These are phyloP conservation scores for Erynnis tages DNA, from an alignment of 2,888 invertebrate species.

Conservation along the genomic window DNA sequence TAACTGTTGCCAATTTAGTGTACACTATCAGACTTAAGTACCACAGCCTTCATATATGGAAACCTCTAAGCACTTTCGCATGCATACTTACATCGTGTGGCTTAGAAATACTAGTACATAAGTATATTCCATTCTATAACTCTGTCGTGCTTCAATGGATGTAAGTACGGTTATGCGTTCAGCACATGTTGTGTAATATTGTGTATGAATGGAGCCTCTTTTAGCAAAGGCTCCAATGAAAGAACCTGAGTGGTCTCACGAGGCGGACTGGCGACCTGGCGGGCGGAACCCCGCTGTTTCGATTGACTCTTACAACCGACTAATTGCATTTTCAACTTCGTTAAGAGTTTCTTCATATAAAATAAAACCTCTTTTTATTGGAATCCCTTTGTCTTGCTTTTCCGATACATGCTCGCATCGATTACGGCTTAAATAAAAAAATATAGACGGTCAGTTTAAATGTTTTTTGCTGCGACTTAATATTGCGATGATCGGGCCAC, in stretches of 20 bases:
- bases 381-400: conserved; percentile 31
- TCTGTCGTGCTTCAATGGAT: conserved; percentile 14
- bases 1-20: too few relatives aligned
- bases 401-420: conserved; percentile 11
- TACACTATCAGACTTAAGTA: too few relatives aligned
- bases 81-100: conserved; percentile 15
- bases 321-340: conserved; percentile 47
- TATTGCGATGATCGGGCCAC: conserved; percentile 1
- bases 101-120: conserved; percentile 25
- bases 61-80: conserved; percentile 17
- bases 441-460: not conserved
- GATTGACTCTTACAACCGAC: conserved; percentile 42
- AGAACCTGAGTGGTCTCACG: conserved; percentile 65
- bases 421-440: conserved; percentile 6
- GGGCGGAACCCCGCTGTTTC: conserved; percentile 52
- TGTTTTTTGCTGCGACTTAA: not conserved
- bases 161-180: conserved; percentile 6
- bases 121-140: conserved; percentile 15
- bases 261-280: conserved; percentile 46
- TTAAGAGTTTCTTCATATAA: conserved; percentile 46
- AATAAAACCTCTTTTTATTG: conserved; percentile 33
- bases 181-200: conserved; percentile 19
- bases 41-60: not conserved
- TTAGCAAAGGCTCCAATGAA: conserved; percentile 37
- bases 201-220: conserved; percentile 10